Evolutionary conservation across 2,113 vertebrate genomes (phyloP).

Genomic region (Oreocharis arfaki): DNA sequence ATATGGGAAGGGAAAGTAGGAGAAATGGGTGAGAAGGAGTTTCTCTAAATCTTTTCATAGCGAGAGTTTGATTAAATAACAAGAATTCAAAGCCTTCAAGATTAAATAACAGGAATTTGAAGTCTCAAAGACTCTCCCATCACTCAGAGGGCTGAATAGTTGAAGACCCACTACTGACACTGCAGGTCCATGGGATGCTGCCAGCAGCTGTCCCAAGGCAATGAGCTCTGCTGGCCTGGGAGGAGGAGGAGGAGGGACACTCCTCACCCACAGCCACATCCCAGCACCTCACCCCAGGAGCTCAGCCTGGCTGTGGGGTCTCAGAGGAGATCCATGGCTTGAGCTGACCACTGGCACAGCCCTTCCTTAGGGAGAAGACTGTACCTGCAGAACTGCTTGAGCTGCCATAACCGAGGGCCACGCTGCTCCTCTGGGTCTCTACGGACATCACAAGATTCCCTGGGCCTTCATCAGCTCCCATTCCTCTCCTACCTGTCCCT

Average conservation of each 20-base stretch:
- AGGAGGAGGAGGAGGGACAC: not conserved
- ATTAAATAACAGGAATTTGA: not conserved
- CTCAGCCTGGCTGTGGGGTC: not conserved
- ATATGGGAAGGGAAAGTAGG: rapidly evolving
- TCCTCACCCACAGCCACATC: not conserved
- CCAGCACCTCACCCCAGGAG: not conserved
- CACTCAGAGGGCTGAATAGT: not conserved
- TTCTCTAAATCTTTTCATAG: not conserved
- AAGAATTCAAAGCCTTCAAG: not conserved
- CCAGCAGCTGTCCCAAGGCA: not conserved
- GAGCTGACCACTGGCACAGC: not conserved
- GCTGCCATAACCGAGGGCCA: not conserved
- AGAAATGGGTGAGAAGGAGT: not conserved
- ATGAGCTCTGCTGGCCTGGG: not conserved
- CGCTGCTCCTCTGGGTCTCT: not conserved
- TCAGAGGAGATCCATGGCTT: not conserved
- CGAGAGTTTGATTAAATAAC: not conserved
- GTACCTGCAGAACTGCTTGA: not conserved
- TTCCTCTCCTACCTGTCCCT: not conserved
- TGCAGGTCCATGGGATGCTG: not conserved
- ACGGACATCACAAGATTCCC: rapidly evolving
- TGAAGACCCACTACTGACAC: not conserved
- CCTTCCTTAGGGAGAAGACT: not conserved
- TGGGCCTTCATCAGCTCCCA: not conserved
- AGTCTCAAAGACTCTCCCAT: not conserved